Base-by-base conservation (phyloP, 2,797 vertebrate species). In the Liasis olivaceus region DNA sequence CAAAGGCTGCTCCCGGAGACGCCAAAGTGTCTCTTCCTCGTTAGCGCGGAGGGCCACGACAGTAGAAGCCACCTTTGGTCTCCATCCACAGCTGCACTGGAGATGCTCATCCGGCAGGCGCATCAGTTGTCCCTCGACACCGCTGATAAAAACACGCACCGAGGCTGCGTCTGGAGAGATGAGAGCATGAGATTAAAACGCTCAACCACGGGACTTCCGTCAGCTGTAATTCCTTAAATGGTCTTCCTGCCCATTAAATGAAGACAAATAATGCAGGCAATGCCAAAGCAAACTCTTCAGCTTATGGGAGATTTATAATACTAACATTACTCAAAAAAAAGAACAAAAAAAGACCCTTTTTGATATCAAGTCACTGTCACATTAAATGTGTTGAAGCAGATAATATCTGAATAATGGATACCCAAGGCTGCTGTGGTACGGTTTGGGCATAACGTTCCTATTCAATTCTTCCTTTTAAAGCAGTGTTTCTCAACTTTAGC, bases 81-180 rank as follows among this genome's bases (percentile, higher is more conserved):
- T 96, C 99, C 98, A 36, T 98, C 98, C 95, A 98, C 98, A 69
- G 97, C 98, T 0, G 98, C 98, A 96, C 98, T 98, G 91, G 99
- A 99, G 85, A 98, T 96, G 0, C 96, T 94, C 94, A 97, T 98
- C 26, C 98, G 96, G 91, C 99, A 99, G 28, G 97, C 93, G 0
- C 98, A 98, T 97, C 98, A 98, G 98, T 99, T 99, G 97, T 99
- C 99, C 84, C 99, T 99, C 95, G 99, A 36, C 98, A 6, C 99
- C 98, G 0, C 98, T 99, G 98, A 99, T 98, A 93, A 98, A 98
- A 95, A 99, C 72, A 0, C 97, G 98, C 95, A 99, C 98, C 5
- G 98, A 98, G 36, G 98, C 98, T 0, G 98, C 98, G 97, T 99
- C 98, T 99, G 97, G 91, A 95, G 97, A 87, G 92, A 77, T 2